Base-by-base conservation (phyloP, 1,140 invertebrate species). In the Drosophila neocordata region DNA sequence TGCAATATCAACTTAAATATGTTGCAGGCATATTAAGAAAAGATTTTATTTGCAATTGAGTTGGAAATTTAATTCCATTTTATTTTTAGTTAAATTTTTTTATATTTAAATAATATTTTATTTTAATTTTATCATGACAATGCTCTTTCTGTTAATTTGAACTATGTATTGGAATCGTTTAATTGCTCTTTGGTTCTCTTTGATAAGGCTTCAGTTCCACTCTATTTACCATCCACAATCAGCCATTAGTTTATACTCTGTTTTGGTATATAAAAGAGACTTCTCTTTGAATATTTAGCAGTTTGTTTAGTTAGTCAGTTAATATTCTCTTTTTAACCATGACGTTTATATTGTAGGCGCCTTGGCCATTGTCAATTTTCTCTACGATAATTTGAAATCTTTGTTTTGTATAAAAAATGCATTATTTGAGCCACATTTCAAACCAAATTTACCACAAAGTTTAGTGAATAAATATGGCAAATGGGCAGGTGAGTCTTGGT, bases 401-500 rank as follows among this genome's bases (percentile, higher is more conserved):
- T 60, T 92, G 13, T 64, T 93, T 52, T 90, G 92, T 44, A 81
- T 93, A 55, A 73, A 92, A 15, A 92, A 92, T 62, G 92, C 93
- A 2, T 73, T 93, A 80, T 77, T 94, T 61, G 92, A 92, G 81
- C 93, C 93, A 22, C 93, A 92, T 70, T 94, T 94, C 68, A 92
- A 93, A 79, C 93, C 93, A 4, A 82, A 92, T 15, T 91, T 93
- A 69, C 93, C 93, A 56, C 90, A 93, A 70, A 90, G 91, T 4
- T 74, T 94, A 70, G 67, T 92, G 18, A 93, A 93, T 65, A 93
- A 92, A 77, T 94, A 91, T 77, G 93, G 93, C 79, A 91, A 93
- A 69, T 94, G 93, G 93, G 93, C 93, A 73, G 93, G 93, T 94
- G 38, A 92, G 91, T 44, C 2, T 7, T n/a, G n/a, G n/a, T 15